Conservation (phyloP, 2,888 invertebrate genomes). For the Neoascia interrupta region DNA sequence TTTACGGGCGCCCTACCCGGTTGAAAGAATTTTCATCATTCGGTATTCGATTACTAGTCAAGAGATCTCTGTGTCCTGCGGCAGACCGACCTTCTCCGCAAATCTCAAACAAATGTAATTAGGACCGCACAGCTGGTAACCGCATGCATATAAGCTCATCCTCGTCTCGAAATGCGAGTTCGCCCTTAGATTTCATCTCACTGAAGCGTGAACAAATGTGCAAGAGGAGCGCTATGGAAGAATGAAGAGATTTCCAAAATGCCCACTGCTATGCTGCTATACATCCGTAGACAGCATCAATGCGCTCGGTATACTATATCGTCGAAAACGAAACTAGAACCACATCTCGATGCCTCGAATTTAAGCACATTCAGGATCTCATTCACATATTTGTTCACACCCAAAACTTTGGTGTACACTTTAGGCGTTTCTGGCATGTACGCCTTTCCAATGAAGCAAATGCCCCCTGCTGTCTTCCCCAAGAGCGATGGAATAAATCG, state of each 20-base stretch:
- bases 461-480: conserved; percentile 28
- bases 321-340: conserved; percentile 39
- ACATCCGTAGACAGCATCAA: conserved; percentile 33
- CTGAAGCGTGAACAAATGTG: conserved; percentile 60
- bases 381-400: conserved; percentile 30
- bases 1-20: conserved; percentile 17
- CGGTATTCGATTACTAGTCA: conserved; percentile 62
- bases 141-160: conserved; percentile 50
- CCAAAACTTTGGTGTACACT: conserved; percentile 29
- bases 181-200: conserved; percentile 58
- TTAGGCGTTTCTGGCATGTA: conserved; percentile 55
- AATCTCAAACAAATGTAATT: conserved; percentile 67
- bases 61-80: conserved; percentile 56
- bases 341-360: conserved; percentile 35
- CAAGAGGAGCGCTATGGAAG: conserved; percentile 36
- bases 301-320: conserved; percentile 50
- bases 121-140: conserved; percentile 60
- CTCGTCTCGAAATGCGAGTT: conserved; percentile 52
- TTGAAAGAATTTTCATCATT: conserved; percentile 48
- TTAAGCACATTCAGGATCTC: conserved; percentile 44
- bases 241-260: conserved; percentile 23
- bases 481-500: conserved; percentile 40
- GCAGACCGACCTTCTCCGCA: conserved; percentile 53
- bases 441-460: conserved; percentile 45
- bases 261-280: conserved; percentile 8